Evolutionary conservation across 1,140 invertebrate species (phyloP).

Genomic region (Drosophila malerkotliana): DNA sequence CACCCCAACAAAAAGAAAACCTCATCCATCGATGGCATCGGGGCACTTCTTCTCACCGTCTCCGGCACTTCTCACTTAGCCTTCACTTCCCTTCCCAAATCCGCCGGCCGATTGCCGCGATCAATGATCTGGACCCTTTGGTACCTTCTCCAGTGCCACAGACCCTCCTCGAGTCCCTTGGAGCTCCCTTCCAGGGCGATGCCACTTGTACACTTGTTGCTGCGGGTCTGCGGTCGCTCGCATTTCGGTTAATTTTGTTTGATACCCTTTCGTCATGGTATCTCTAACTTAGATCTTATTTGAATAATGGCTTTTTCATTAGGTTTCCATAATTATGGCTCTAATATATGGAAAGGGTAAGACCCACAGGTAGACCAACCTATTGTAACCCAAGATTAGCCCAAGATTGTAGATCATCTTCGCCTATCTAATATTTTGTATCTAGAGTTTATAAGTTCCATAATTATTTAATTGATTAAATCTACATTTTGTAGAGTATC

Average conservation of each 20-base stretch:
- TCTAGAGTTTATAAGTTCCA: no score
- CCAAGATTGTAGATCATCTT: no score
- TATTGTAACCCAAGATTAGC: not conserved
- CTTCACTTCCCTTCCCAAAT: constrained; percentile 33
- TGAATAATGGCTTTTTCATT: not conserved
- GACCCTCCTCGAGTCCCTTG: not conserved
- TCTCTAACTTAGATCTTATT: no score
- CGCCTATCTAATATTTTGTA: no score
- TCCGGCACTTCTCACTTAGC: constrained; percentile 7
- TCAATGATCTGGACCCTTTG: constrained; percentile 66
- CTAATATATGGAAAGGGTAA: not conserved
- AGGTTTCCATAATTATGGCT: not conserved
- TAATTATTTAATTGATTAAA: no score
- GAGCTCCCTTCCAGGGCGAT: constrained; percentile 16
- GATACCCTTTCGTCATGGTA: constrained; percentile 29
- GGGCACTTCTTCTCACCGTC: constrained; percentile 9
- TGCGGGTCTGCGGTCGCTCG: constrained; percentile 79
- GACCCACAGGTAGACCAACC: not conserved
- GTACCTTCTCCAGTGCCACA: constrained; percentile 30
- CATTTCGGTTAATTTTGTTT: constrained; percentile 75
- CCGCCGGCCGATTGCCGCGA: constrained; percentile 70
- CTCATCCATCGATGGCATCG: constrained; percentile 44
- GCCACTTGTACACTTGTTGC: constrained; percentile 83
- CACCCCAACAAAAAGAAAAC: not conserved
- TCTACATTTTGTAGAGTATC: constrained; percentile 18